Percentiles rank a stretch among this genome's conserved stretches.
Conservation (phyloP, 2,888 invertebrate species). For the Dryocosmus kuriphilus region DNA sequence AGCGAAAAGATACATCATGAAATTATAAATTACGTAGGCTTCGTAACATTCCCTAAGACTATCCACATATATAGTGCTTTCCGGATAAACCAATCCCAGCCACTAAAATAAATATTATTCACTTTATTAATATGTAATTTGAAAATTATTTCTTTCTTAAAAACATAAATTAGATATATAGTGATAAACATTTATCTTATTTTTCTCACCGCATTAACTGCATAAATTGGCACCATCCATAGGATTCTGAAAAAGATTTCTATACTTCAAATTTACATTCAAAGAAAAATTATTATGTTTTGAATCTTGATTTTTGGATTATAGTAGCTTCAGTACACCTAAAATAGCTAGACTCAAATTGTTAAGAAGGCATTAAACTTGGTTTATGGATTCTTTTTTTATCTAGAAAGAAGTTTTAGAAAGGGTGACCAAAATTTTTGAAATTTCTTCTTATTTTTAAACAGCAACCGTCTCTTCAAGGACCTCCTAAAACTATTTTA, state of each 20-base stretch:
- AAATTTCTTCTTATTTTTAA: no score
- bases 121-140: no score
- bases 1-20: conserved; percentile 95
- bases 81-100: conserved; percentile 92
- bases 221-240: conserved; percentile 99
- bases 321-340: no score
- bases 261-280: conserved; percentile 48
- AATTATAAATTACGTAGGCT: conserved; percentile 98
- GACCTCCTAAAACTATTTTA: no score
- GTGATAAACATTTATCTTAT: neutral
- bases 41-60: conserved; percentile 97
- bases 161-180: neutral
- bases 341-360: no score
- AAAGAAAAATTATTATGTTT: conserved; percentile 15
- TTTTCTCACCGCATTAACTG: conserved; percentile 91
- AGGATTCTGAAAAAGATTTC: conserved; percentile 84
- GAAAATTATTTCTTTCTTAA: conserved; percentile 29
- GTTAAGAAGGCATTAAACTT: no score
- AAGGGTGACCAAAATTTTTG: no score
- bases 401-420: no score
- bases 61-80: conserved; percentile 94
- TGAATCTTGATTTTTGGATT: neutral
- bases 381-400: no score
- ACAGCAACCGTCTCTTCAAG: no score
- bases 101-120: conserved; percentile 85